Conservation (phyloP, 2,113 vertebrate genomes). For the Phylloscopus trochilus region DNA sequence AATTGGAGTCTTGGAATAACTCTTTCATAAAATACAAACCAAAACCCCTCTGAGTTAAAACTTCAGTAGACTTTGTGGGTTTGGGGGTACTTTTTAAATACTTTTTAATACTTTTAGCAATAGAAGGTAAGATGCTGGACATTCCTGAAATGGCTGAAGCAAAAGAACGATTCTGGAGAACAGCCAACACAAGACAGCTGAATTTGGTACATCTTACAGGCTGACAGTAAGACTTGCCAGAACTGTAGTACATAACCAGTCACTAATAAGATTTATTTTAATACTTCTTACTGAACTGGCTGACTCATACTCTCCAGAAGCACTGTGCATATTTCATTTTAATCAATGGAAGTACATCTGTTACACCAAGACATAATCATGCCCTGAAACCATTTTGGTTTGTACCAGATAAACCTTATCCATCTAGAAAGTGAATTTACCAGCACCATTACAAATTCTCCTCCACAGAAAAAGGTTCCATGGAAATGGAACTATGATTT, state of each 20-base stretch:
- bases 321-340: neutral
- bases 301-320: neutral
- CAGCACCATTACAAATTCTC: neutral
- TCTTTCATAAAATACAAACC: neutral
- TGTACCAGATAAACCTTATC: neutral
- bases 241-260: neutral
- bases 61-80: neutral
- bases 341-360: neutral
- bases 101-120: neutral
- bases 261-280: neutral
- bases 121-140: neutral
- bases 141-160: neutral
- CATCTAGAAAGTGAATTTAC: neutral
- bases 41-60: neutral
- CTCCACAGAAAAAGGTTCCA: neutral
- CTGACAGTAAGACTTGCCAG: neutral
- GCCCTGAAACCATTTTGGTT: neutral
- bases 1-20: neutral
- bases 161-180: neutral
- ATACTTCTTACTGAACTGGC: neutral
- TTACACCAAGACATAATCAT: neutral
- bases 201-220: neutral
- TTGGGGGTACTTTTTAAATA: neutral
- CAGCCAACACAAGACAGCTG: neutral
- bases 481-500: neutral